phyloP scores from a whole-genome alignment of 1,140 invertebrate species.

The Euura lappo region DNA sequence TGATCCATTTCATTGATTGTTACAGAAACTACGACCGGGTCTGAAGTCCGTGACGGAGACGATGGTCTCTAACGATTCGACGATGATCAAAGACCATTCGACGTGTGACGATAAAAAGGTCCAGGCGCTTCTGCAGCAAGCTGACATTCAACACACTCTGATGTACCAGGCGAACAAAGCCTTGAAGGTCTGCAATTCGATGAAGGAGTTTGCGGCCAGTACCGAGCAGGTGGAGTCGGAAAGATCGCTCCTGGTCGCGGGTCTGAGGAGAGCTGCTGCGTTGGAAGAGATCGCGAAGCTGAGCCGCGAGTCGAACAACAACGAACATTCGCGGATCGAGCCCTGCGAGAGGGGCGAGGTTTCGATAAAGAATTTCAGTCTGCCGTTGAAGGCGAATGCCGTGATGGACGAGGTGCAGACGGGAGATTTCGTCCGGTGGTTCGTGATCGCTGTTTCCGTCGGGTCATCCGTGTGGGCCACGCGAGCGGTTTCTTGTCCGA shows the following conservation, averaged over 20 bases:
- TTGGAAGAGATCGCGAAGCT: conserved; percentile 40
- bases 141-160: conserved; percentile 49
- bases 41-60: background rate
- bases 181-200: conserved; percentile 46
- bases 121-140: conserved; percentile 41
- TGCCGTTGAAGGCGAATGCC: conserved; percentile 30
- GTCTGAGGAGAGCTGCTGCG: conserved; percentile 39
- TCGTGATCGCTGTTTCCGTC: conserved; percentile 40
- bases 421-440: conserved; percentile 37
- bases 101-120: conserved; percentile 25
- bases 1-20: background rate
- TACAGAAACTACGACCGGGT: background rate
- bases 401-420: conserved; percentile 17
- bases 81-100: background rate
- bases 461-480: conserved; percentile 43
- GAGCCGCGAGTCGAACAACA: conserved; percentile 18
- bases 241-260: conserved; percentile 51
- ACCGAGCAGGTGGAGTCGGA: conserved; percentile 56
- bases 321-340: background rate
- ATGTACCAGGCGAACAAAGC: conserved; percentile 58
- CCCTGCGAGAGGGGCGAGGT: conserved; percentile 26
- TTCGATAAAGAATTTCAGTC: conserved; percentile 29
- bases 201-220: conserved; percentile 47
- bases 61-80: background rate
- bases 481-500: conserved; percentile 33